Evolutionary conservation across 2,797 vertebrate genomes (phyloP).

Genomic region (Nannoperca obscura): DNA sequence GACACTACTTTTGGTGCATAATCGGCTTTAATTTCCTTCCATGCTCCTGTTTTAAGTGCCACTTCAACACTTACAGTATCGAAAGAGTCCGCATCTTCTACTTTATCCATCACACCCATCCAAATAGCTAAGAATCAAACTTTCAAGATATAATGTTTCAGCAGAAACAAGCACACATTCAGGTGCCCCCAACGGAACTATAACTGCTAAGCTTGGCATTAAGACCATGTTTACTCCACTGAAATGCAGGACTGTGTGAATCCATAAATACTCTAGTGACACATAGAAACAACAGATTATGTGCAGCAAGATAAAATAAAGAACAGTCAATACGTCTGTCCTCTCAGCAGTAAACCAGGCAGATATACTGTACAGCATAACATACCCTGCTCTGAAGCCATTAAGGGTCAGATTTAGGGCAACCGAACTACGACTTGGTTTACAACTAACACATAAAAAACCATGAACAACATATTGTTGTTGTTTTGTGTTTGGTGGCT

Average conservation of each 20-base stretch:
- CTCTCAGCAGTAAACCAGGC: neutral
- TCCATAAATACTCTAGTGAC: neutral
- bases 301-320: neutral
- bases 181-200: too few relatives aligned
- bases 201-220: neutral
- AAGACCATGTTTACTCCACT: neutral
- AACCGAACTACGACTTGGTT: neutral
- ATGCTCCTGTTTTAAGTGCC: too few relatives aligned
- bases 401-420: slow-evolving; percentile 21
- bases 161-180: neutral
- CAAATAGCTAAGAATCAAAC: too few relatives aligned
- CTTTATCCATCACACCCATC: neutral
- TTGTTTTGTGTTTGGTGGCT: slow-evolving; percentile 34
- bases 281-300: neutral
- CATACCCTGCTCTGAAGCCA: neutral
- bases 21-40: too few relatives aligned
- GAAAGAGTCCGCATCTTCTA: neutral
- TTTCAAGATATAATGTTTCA: neutral
- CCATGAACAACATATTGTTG: neutral
- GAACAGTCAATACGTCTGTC: neutral
- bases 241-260: slow-evolving; percentile 6
- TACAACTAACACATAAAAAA: slow-evolving; percentile 2
- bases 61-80: too few relatives aligned
- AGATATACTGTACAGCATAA: neutral
- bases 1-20: neutral